Base-by-base conservation (phyloP, 1,140 invertebrate species). In the Capitella teleta region DNA sequence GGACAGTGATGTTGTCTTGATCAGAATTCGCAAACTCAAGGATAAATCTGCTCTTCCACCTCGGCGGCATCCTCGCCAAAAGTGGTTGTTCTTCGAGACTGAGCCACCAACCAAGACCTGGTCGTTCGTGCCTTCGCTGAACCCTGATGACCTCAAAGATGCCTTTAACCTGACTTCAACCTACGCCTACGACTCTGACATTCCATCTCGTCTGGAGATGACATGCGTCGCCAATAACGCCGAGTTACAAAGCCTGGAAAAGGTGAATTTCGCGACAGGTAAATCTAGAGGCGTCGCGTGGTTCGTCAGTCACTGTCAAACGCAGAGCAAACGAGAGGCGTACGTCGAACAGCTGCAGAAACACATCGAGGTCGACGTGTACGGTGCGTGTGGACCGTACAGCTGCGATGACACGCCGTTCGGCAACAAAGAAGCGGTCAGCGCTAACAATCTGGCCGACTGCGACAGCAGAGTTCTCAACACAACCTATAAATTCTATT, bases 401-500 rank as follows among this genome's bases (percentile, higher is more conserved):
- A 48, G 49, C 6, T 70, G 68, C 52, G n/a, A n/a, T n/a, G n/a
- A 32, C 19, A 2, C n/a, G 46, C 12, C 59, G 61, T 41, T 45
- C n/a, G n/a, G 32, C 32, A 34, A n/a, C n/a, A n/a, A n/a, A n/a
- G n/a, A n/a, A n/a, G n/a, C n/a, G n/a, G n/a, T n/a, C n/a, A 56
- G 60, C 0, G 51, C 87, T 16, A 5, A 28, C 36, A 60, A 80
- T 23, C 82, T 84, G 52, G 74, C 79, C 1, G 81, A 84, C 19
- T 44, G 45, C n/a, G 48, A 48, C 38, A 12, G 36, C 21, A 10
- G 37, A 28, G 24, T 92, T 78, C 77, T 97, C 14, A 84, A 91
- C 61, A 82, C 78, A 45, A 85, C 93, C 45, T 98, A 97, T 73
- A 98, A 97, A 68, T 98, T 98, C 74, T 98, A 97, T 70, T 76